A percentile compares a stretch with the other conserved stretches of the same genome.
These are phyloP conservation scores for Leptodactylus fuscus DNA, from an alignment of 2,113 vertebrate species.

Conservation along the genomic window DNA sequence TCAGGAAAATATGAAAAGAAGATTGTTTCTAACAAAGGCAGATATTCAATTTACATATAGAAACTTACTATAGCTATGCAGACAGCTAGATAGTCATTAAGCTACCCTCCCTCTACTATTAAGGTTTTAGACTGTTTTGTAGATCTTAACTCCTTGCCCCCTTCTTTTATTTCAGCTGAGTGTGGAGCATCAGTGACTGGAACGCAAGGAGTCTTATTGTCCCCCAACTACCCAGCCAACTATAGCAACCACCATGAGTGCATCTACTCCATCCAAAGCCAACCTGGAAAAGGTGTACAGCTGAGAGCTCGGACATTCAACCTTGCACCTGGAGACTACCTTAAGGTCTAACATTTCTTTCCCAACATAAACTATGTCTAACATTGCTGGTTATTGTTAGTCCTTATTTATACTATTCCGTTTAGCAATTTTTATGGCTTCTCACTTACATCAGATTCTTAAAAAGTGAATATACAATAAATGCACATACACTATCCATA, in stretches of 20 bases:
- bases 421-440: too few species aligned
- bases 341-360: constrained; percentile 80
- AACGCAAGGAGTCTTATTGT: constrained; percentile 94
- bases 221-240: constrained; percentile 95
- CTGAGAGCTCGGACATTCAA: constrained; percentile 89
- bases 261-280: constrained; percentile 98
- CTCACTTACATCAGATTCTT: not conserved
- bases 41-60: not conserved
- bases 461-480: not conserved
- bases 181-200: constrained; percentile 96
- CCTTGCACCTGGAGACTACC: constrained; percentile 88
- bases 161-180: constrained; percentile 80
- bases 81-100: not conserved
- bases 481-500: too few species aligned
- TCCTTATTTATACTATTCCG: not conserved
- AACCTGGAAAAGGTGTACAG: constrained; percentile 95
- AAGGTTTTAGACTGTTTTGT: constrained; percentile 7
- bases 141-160: constrained; percentile 58
- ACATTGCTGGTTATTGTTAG: not conserved
- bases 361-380: not conserved
- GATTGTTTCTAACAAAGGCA: not conserved
- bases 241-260: constrained; percentile 97
- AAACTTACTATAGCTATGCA: too few species aligned
- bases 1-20: not conserved
- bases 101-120: not conserved